These are phyloP conservation scores for Eira barbara DNA, from an alignment of 2,113 vertebrate species.

Conservation along the genomic window DNA sequence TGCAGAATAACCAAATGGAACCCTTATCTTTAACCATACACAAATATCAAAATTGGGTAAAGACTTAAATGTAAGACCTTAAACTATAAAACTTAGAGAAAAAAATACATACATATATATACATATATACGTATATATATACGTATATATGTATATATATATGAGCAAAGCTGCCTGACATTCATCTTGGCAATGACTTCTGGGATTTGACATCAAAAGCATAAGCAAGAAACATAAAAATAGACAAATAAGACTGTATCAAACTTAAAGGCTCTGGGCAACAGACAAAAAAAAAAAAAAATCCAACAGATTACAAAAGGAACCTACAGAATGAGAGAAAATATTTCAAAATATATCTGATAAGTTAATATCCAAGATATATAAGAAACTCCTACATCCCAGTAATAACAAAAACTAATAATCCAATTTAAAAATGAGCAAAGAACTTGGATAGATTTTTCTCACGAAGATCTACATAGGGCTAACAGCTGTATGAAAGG, in stretches of 20 bases:
- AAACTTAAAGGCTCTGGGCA: background rate
- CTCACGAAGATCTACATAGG: background rate
- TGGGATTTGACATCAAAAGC: background rate
- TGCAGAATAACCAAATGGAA: background rate
- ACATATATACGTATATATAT: too few species aligned
- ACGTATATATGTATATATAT: background rate
- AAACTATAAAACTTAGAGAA: background rate
- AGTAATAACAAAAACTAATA: background rate
- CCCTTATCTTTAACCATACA: background rate
- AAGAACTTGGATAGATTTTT: background rate
- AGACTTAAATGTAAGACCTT: background rate
- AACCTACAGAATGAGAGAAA: background rate
- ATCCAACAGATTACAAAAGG: background rate
- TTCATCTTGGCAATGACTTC: background rate
- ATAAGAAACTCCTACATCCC: background rate
- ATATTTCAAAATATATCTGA: background rate
- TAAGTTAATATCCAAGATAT: background rate
- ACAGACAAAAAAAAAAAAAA: background rate
- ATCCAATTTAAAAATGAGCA: background rate
- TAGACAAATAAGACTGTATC: background rate
- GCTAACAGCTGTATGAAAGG: background rate
- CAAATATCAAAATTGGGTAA: background rate
- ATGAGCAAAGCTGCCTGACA: background rate
- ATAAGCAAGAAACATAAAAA: background rate
- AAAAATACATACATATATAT: too few species aligned